These are phyloP conservation scores for Drosophila ustulata DNA, from an alignment of 2,888 invertebrate species.

Conservation along the genomic window DNA sequence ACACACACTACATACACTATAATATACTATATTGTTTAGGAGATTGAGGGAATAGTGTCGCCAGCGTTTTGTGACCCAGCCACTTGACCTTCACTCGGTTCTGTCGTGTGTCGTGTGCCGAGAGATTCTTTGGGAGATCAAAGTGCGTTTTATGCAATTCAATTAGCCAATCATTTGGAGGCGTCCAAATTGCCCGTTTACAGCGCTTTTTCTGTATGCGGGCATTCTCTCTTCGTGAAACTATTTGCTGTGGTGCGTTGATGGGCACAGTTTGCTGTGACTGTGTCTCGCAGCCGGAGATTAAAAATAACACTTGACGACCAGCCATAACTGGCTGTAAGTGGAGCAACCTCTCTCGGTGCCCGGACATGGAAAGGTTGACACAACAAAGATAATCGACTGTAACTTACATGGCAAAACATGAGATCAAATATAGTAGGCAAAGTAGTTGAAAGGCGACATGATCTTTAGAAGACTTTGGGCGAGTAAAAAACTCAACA, in stretches of 20 bases:
- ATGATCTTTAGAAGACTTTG: too few relatives aligned
- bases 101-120: conserved; percentile 7
- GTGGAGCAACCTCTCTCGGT: conserved; percentile 26
- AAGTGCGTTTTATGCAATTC: conserved; percentile 77
- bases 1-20: neutral
- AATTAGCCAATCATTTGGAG: conserved; percentile 53
- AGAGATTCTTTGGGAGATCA: conserved; percentile 51
- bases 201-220: conserved; percentile 8
- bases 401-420: neutral
- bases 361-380: neutral
- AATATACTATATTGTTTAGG: neutral
- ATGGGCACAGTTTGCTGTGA: conserved; percentile 32
- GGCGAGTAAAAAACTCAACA: neutral
- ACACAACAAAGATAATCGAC: neutral
- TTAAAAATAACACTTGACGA: conserved; percentile 29
- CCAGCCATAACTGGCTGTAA: conserved; percentile 28
- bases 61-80: conserved; percentile 13
- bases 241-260: conserved; percentile 67
- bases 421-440: too few relatives aligned
- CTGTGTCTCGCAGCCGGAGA: conserved; percentile 3
- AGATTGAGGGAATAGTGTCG: neutral
- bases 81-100: conserved; percentile 61
- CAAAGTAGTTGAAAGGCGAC: too few relatives aligned
- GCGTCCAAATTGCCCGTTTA: conserved; percentile 20
- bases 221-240: conserved; percentile 59